Base-by-base conservation (phyloP, 2,113 vertebrate species). In the Urocynchramus pylzowi region DNA sequence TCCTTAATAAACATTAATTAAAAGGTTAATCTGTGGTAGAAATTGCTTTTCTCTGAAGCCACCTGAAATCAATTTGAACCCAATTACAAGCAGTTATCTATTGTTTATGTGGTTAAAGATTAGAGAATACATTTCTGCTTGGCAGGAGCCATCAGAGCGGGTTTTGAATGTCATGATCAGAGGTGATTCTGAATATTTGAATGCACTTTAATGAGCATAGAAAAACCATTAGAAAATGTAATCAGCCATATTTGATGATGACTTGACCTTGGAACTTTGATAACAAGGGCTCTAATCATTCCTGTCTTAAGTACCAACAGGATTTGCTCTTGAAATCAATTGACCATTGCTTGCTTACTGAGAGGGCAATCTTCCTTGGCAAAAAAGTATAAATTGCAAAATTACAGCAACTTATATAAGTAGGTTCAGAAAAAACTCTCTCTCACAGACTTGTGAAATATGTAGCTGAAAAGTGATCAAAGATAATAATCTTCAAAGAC, bases 61-160 rank as follows among this genome's bases (percentile, higher is more conserved):
- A 98, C 98, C 98, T 98, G 98, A 98, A 98, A 98, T 98, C 98
- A 98, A 98, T 98, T 98, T 98, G 98, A 98, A 98, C 95, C 90
- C 97, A 98, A 98, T 98, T 98, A 98, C 95, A 97, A 98, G 97
- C 84, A 97, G 95, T 98, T 98, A 98, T 97, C 98, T 97, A 98
- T 98, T 98, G 98, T 98, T 98, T 98, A 97, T 97, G 89, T 97
- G 88, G 97, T 96, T 98, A 97, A 97, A 98, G 97, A 98, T 98
- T 98, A 98, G 91, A 97, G 97, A 98, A 98, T 98, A 94, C 97
- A 97, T 97, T 97, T 97, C 95, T 95, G 89, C 97, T 97, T 97
- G 97, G 98, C 97, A 96, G 97, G 93, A 97, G 81, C 87, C 94
- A 79, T 97, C 96, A 89, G 87, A 97, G 81, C 18, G 92, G 89